Evolutionary conservation across 2,888 invertebrate species (phyloP).

Genomic region (Zootermopsis nevadensis): DNA sequence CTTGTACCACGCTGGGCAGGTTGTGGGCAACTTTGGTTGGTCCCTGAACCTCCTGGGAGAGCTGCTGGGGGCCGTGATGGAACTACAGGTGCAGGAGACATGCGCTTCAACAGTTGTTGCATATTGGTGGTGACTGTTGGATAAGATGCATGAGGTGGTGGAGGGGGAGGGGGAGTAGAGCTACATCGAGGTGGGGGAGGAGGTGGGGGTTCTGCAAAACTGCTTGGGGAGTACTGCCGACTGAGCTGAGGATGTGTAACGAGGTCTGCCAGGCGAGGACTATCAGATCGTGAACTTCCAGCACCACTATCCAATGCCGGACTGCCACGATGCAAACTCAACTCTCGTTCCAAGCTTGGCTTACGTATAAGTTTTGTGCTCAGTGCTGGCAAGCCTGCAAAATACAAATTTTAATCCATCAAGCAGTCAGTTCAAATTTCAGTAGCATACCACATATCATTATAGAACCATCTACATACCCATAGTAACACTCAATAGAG

Average conservation of each 20-base stretch:
- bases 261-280: slow-evolving; percentile 77
- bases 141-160: slow-evolving; percentile 63
- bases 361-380: slow-evolving; percentile 84
- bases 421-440: too few relatives aligned
- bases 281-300: slow-evolving; percentile 89
- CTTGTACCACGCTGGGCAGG: slow-evolving; percentile 73
- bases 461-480: too few relatives aligned
- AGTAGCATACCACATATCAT: too few relatives aligned
- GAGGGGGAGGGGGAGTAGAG: slow-evolving; percentile 68
- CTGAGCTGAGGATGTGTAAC: slow-evolving; percentile 72
- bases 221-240: slow-evolving; percentile 79
- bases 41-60: slow-evolving; percentile 65
- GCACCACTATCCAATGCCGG: slow-evolving; percentile 88
- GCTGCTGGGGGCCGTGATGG: slow-evolving; percentile 55
- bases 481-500: too few relatives aligned
- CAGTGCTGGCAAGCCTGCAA: slow-evolving; percentile 67
- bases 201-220: slow-evolving; percentile 63
- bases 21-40: slow-evolving; percentile 55
- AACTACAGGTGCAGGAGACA: slow-evolving; percentile 79
- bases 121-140: slow-evolving; percentile 64
- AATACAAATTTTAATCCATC: neutral
- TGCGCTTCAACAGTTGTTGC: slow-evolving; percentile 79
- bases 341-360: slow-evolving; percentile 88
- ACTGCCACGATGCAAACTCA: slow-evolving; percentile 81
- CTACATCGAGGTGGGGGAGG: slow-evolving; percentile 77